A percentile compares a stretch with the other conserved stretches of the same genome.
phyloP scores from a whole-genome alignment of 2,888 invertebrate genomes.

The Willowsia nigromaculata region DNA sequence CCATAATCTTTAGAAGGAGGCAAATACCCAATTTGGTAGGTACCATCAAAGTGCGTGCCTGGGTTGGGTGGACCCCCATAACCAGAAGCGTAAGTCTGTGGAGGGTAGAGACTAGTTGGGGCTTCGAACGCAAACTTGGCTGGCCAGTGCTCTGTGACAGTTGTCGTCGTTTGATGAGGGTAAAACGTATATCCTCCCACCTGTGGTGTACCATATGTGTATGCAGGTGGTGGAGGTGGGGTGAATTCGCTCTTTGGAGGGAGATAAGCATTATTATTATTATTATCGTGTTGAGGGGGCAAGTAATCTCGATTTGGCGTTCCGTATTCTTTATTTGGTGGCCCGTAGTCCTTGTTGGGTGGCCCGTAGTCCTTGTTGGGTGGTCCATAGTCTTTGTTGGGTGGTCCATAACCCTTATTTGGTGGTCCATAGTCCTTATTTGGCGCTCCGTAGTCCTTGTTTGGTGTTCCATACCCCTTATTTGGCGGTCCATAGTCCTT shows the following conservation, averaged over 20 bases:
- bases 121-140: conserved; percentile 65
- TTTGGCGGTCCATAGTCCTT: conserved; percentile 5
- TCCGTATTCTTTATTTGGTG: conserved; percentile 28
- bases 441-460: neutral
- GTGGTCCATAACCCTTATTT: neutral
- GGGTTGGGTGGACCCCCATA: neutral
- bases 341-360: conserved; percentile 31
- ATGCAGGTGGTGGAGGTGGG: conserved; percentile 29
- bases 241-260: neutral
- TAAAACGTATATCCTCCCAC: conserved; percentile 37
- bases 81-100: conserved; percentile 25
- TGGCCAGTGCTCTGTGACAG: conserved; percentile 61
- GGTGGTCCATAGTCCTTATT: neutral
- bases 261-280: conserved; percentile 34
- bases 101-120: conserved; percentile 38
- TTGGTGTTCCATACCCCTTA: neutral
- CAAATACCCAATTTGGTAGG: neutral
- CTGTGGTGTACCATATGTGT: conserved; percentile 50
- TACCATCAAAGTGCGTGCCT: conserved; percentile 36
- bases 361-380: conserved; percentile 24
- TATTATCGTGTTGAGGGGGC: conserved; percentile 25
- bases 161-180: conserved; percentile 46
- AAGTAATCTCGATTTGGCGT: conserved; percentile 3
- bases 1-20: conserved; percentile 32
- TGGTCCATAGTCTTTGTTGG: neutral